Conservation (phyloP, 2,113 vertebrate genomes). For the Heterocephalus glaber region DNA sequence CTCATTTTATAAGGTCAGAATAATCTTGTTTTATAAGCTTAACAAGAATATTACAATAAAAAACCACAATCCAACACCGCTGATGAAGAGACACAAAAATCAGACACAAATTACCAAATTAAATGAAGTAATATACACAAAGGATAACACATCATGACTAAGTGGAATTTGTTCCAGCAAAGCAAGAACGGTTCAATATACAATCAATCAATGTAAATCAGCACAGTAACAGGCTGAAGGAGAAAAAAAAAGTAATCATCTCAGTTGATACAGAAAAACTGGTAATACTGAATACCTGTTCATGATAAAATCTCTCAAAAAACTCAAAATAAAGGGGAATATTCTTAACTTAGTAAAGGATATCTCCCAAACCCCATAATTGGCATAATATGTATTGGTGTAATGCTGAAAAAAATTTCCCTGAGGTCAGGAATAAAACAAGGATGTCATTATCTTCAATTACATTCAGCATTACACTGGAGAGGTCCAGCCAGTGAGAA, state of each 20-base stretch:
- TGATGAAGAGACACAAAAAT: constrained; percentile 49
- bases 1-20: neutral
- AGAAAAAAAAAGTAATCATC: constrained; percentile 30
- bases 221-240: neutral
- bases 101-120: neutral
- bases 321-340: neutral
- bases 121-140: neutral
- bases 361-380: neutral
- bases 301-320: neutral
- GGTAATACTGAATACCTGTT: neutral
- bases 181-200: neutral
- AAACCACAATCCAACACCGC: neutral
- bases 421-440: neutral
- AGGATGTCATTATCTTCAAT: neutral
- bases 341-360: neutral
- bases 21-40: constrained; percentile 8
- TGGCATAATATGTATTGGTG: constrained; percentile 35
- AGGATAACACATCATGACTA: neutral
- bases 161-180: neutral
- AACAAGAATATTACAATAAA: constrained; percentile 6
- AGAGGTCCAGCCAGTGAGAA: neutral
- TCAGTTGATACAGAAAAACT: neutral
- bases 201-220: neutral
- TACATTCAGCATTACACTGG: neutral
- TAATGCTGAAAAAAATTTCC: neutral